Percentiles rank a stretch among this genome's conserved stretches.
Conservation (phyloP, 2,888 invertebrate species). For the Drosophila meridiana region DNA sequence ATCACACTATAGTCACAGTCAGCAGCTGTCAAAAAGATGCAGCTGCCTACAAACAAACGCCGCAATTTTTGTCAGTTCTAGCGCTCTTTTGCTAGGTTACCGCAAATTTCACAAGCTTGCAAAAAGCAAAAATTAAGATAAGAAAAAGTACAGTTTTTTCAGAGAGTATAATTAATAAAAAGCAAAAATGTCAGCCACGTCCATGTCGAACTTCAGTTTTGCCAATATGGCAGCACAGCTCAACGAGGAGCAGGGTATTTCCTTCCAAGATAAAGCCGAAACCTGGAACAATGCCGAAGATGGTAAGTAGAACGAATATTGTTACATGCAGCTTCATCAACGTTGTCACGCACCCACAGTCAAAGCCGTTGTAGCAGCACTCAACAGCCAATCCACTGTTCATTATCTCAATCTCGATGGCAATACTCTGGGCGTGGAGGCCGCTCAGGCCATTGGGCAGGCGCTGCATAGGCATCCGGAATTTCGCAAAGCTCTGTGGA, state of each 20-base stretch:
- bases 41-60: constrained; percentile 63
- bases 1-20: constrained; percentile 7
- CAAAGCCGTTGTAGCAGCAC: constrained; percentile 90
- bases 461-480: constrained; percentile 92
- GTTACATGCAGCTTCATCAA: background rate
- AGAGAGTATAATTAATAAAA: background rate
- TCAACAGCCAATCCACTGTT: constrained; percentile 89
- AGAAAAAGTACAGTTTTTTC: constrained; percentile 56
- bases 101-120: constrained; percentile 26
- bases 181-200: constrained; percentile 12
- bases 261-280: constrained; percentile 92
- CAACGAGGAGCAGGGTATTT: constrained; percentile 87
- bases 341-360: constrained; percentile 85
- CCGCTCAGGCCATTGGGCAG: constrained; percentile 93
- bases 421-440: constrained; percentile 96
- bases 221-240: constrained; percentile 61
- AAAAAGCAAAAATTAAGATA: constrained; percentile 26
- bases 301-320: constrained; percentile 86
- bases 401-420: constrained; percentile 94
- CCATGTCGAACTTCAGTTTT: constrained; percentile 71
- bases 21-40: constrained; percentile 49
- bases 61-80: constrained; percentile 53
- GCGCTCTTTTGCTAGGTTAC: constrained; percentile 71
- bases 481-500: constrained; percentile 94
- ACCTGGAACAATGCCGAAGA: constrained; percentile 92